Evolutionary conservation across 1,140 invertebrate species (phyloP).

Genomic region (Drosophila pandora): DNA sequence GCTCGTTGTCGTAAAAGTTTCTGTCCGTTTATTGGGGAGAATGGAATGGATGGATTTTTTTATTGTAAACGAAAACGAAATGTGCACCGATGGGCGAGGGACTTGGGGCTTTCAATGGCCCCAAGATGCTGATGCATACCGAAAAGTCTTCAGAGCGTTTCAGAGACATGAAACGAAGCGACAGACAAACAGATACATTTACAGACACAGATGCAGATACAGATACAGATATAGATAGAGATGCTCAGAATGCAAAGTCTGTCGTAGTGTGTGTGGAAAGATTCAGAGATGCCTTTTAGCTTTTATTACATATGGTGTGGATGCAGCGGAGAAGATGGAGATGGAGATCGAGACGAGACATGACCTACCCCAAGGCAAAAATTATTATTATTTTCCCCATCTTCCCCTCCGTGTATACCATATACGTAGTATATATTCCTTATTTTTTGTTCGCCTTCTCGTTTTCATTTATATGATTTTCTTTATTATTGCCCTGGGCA

Average conservation of each 20-base stretch:
- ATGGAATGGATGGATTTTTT: constrained; percentile 31
- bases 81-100: constrained; percentile 31
- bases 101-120: constrained; percentile 22
- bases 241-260: constrained; percentile 25
- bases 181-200: constrained; percentile 37
- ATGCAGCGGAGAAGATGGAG: constrained; percentile 20
- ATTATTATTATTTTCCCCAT: constrained; percentile 70
- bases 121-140: constrained; percentile 60
- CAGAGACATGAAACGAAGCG: constrained; percentile 68
- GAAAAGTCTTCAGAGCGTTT: constrained; percentile 55
- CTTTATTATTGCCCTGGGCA: constrained; percentile 61
- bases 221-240: constrained; percentile 19
- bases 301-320: constrained; percentile 66
- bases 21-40: constrained; percentile 19
- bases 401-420: constrained; percentile 16
- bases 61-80: constrained; percentile 61
- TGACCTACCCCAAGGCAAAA: constrained; percentile 79
- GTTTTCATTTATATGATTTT: constrained; percentile 59
- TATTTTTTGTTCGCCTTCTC: constrained; percentile 21
- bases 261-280: constrained; percentile 8
- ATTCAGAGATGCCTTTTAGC: constrained; percentile 58
- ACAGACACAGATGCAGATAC: constrained; percentile 21
- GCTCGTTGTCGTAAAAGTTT: constrained; percentile 44
- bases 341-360: constrained; percentile 48
- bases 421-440: constrained; percentile 17